Evolutionary conservation across 1,140 invertebrate species (phyloP).

Genomic region (fruit fly (Drosophila melanogaster)): DNA sequence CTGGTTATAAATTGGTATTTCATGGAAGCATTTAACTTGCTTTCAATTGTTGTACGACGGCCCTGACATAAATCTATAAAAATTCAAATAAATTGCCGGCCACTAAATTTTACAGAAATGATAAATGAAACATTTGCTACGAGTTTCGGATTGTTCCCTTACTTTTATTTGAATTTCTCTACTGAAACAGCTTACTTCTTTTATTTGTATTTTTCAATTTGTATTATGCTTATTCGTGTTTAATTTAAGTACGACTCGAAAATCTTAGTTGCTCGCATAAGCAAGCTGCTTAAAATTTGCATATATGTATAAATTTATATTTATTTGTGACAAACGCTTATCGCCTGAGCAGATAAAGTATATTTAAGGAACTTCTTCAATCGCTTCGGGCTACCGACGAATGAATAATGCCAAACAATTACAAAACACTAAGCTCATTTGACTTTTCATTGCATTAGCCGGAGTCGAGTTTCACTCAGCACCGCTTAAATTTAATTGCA

Average conservation of each 20-base stretch:
- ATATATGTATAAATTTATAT: no score
- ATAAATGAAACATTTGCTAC: slow-evolving; percentile 24
- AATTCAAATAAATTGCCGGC: slow-evolving; percentile 40
- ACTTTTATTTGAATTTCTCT: not conserved
- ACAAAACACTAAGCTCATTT: slow-evolving; percentile 47
- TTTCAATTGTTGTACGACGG: slow-evolving; percentile 57
- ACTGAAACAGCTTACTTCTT: not conserved
- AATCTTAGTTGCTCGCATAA: no score
- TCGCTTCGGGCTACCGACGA: slow-evolving; percentile 10
- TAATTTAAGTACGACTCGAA: no score
- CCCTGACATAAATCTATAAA: slow-evolving; percentile 67
- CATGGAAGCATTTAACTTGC: slow-evolving; percentile 52
- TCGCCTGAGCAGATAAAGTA: no score
- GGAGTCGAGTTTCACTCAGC: slow-evolving; percentile 43
- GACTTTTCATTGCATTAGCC: slow-evolving; percentile 50
- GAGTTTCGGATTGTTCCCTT: not conserved
- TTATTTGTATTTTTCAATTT: no score
- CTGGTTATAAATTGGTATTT: slow-evolving; percentile 69
- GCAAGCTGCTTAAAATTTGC: no score
- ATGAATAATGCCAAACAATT: slow-evolving; percentile 47
- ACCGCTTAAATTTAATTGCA: slow-evolving; percentile 53
- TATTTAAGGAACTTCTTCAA: slow-evolving; percentile 1
- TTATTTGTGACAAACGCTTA: not conserved
- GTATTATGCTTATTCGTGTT: no score
- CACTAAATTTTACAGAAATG: slow-evolving; percentile 4